Percentiles rank a stretch among this genome's conserved stretches.
phyloP scores from a whole-genome alignment of 2,113 vertebrate genomes.

The Chloropsis cyanopogon region DNA sequence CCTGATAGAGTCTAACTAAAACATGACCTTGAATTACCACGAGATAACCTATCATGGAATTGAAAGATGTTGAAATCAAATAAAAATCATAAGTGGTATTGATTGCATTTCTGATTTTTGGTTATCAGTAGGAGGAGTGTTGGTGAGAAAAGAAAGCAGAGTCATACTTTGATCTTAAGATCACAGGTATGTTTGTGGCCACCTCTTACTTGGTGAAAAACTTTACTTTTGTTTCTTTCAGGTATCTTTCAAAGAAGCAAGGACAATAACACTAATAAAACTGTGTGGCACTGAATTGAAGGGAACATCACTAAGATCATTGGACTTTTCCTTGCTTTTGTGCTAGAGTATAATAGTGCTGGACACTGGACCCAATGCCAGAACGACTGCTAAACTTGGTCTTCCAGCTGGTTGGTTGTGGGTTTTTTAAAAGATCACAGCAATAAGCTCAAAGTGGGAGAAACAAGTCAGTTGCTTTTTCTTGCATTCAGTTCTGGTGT shows the following conservation, averaged over 20 bases:
- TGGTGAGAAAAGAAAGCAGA: neutral
- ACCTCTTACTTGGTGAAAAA: neutral
- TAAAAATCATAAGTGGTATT: neutral
- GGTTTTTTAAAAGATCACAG: conserved; percentile 70
- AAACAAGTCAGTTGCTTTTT: conserved; percentile 47
- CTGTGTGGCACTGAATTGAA: conserved; percentile 54
- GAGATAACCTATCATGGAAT: neutral
- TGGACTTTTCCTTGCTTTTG: conserved; percentile 69
- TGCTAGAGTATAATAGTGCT: conserved; percentile 75
- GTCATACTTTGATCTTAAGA: neutral
- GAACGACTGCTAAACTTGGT: conserved; percentile 72
- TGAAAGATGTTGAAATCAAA: neutral
- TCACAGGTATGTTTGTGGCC: neutral
- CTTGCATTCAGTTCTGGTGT: conserved; percentile 57
- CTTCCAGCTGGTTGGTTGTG: conserved; percentile 73
- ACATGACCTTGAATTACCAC: neutral
- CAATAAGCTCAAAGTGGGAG: conserved; percentile 69
- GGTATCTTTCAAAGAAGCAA: conserved; percentile 96
- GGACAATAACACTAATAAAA: conserved; percentile 78
- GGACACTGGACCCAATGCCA: conserved; percentile 74
- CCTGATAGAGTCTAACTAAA: neutral
- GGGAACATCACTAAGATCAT: conserved; percentile 63
- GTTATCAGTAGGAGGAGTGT: neutral
- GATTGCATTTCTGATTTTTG: neutral
- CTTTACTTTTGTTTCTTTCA: conserved; percentile 66